A percentile compares a stretch with the other conserved stretches of the same genome.
Conservation (phyloP, 2,113 vertebrate genomes). For the Apteryx owenii region DNA sequence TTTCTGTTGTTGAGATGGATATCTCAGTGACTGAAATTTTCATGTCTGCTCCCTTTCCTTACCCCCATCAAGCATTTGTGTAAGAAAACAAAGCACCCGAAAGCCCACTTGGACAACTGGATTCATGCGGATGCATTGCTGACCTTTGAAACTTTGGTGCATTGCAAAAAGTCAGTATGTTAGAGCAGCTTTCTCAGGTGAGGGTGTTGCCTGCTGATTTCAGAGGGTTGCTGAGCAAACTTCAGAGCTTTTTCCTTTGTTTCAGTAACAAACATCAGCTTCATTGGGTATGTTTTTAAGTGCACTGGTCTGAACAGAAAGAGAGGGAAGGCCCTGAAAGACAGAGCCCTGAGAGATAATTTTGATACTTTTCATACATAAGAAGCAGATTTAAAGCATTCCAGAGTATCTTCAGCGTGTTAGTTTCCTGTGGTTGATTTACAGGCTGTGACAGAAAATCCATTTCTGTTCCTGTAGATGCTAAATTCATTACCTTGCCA, state of each 20-base stretch:
- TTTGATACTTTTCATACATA: slow-evolving; percentile 40
- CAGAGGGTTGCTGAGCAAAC: not conserved
- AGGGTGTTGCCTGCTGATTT: not conserved
- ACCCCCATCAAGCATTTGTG: rapidly evolving
- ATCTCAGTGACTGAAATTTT: not conserved
- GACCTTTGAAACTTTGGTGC: not conserved
- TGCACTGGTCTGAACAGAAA: not conserved
- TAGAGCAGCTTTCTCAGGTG: not conserved
- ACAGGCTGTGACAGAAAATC: slow-evolving; percentile 80
- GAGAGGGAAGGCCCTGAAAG: not conserved
- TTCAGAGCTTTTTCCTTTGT: not conserved
- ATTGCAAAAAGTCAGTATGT: not conserved
- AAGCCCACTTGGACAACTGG: not conserved
- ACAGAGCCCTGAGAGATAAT: slow-evolving; percentile 31
- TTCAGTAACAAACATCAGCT: not conserved
- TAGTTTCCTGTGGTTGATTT: slow-evolving; percentile 76
- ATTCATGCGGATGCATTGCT: rapidly evolving
- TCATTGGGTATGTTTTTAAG: not conserved
- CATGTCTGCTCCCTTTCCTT: not conserved
- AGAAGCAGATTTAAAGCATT: slow-evolving; percentile 67
- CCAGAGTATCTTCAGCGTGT: slow-evolving; percentile 57
- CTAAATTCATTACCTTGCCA: slow-evolving; percentile 82
- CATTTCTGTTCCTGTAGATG: slow-evolving; percentile 80
- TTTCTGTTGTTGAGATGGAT: not conserved
- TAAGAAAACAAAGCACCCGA: not conserved